Base-by-base conservation (phyloP, 2,797 vertebrate species). In the Microctenopoma lineatum region DNA sequence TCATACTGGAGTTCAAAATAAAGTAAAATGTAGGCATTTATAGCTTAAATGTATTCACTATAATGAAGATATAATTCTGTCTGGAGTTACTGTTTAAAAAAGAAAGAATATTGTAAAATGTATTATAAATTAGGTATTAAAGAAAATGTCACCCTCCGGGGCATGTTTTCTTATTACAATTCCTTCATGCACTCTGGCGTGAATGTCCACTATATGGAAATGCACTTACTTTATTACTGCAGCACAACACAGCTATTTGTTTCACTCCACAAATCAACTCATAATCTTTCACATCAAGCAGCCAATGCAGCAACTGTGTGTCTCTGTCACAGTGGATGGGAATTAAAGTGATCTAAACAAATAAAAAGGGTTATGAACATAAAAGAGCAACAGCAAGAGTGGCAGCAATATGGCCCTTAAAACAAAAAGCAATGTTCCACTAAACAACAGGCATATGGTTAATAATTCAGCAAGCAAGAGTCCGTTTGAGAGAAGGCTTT, bases 381-480 rank as follows among this genome's bases (percentile, higher is more conserved):
- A 59, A 80, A 82, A 81, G 50, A 53, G 38, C 38, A 61, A 66
- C 64, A 77, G 57, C 55, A 18, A 29, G 51, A 81, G 47, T 66
- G 63, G 55, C 69, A 70, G 73, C 52, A 61, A 41, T 55, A 74
- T 21, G 47, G 63, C 59, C 56, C 29, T 63, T 66, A 75, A 79
- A 85, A 80, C 52, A 61, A 77, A 73, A 57, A 69, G 59, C 63
- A 59, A 56, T 14, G 26, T 88, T 78, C 48, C 39, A 21, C 79
- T 46, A 66, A 86, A 89, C 87, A 90, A 89, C 85, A 77, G 78
- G 68, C 66, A 62, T 45, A 48, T 34, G 38, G 51, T 93, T 83
- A 90, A 92, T 92, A 87, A 92, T 92, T 90, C 72, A 93, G 66
- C 1, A 0, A 56, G 83, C 71, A 90, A 90, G 66, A 88, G 87